Conservation (phyloP, 2,888 invertebrate genomes). For the Margaritifera margaritifera region DNA sequence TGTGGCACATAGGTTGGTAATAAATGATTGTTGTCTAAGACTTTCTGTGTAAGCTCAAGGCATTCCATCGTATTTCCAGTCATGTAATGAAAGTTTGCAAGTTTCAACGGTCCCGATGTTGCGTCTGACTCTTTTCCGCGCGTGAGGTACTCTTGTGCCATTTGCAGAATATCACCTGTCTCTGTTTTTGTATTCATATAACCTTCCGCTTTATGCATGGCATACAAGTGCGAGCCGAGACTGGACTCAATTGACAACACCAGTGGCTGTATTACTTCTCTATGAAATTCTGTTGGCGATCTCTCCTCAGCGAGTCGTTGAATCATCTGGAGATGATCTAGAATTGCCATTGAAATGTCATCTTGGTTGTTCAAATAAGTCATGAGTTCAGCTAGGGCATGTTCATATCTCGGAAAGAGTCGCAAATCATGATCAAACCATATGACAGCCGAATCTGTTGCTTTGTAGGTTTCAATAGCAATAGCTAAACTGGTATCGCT, state of each 20-base stretch:
- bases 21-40: neutral
- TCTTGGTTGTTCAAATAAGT: neutral
- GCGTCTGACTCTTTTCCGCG: constrained; percentile 11
- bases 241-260: constrained; percentile 6
- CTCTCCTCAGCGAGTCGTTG: constrained; percentile 1
- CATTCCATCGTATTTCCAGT: constrained; percentile 1
- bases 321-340: neutral
- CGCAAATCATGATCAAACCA: constrained; percentile 15
- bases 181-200: neutral
- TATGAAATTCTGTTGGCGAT: constrained; percentile 4
- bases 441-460: neutral
- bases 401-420: constrained; percentile 11
- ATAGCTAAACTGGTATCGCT: neutral
- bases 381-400: constrained; percentile 10
- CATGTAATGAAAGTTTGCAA: constrained; percentile 11
- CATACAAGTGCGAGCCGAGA: constrained; percentile 11
- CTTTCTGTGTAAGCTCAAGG: neutral
- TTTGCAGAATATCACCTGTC: neutral
- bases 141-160: neutral
- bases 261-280: constrained; percentile 4
- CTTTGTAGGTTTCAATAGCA: neutral
- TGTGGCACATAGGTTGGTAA: constrained; percentile 4
- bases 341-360: constrained; percentile 1
- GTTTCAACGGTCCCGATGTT: constrained; percentile 9
- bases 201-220: neutral